These are phyloP conservation scores for Zoanthus sansibaricus DNA, from an alignment of 92 coral and sea anemone species.

Conservation along the genomic window DNA sequence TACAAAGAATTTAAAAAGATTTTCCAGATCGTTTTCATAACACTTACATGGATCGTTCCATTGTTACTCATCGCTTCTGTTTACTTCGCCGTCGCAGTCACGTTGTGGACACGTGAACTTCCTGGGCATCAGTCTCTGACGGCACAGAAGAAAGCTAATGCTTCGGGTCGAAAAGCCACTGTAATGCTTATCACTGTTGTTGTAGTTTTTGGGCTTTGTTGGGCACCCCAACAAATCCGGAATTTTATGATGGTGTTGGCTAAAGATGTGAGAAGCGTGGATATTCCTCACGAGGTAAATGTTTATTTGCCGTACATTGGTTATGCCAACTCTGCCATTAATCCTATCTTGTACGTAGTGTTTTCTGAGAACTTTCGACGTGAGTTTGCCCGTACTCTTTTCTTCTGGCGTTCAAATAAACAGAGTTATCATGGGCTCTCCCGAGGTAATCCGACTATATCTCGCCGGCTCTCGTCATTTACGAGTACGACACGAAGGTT, in stretches of 20 bases:
- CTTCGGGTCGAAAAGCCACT: slow-evolving; percentile 80
- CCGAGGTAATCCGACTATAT: slow-evolving; percentile 28
- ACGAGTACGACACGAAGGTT: slow-evolving; percentile 36
- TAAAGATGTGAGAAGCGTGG: slow-evolving; percentile 13
- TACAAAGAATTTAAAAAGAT: neutral
- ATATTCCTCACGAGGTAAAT: slow-evolving; percentile 48
- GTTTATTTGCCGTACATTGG: slow-evolving; percentile 81
- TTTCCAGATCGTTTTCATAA: slow-evolving; percentile 48
- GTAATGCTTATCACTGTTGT: slow-evolving; percentile 85
- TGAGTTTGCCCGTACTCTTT: slow-evolving; percentile 72
- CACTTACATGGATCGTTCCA: slow-evolving; percentile 69
- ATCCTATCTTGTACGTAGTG: slow-evolving; percentile 76
- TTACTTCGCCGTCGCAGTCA: slow-evolving; percentile 68
- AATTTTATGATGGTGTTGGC: slow-evolving; percentile 60
- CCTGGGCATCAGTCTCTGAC: slow-evolving; percentile 82
- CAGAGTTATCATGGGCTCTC: slow-evolving; percentile 29
- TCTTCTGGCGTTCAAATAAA: slow-evolving; percentile 46
- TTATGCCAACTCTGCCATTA: slow-evolving; percentile 77
- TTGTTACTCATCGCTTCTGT: slow-evolving; percentile 67
- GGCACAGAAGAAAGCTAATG: slow-evolving; percentile 80
- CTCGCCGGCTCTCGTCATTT: slow-evolving; percentile 26
- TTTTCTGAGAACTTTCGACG: slow-evolving; percentile 88
- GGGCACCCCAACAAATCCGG: slow-evolving; percentile 83
- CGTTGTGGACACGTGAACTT: slow-evolving; percentile 72
- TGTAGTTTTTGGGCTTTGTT: slow-evolving; percentile 82